Percentiles rank a stretch among this genome's conserved stretches.
phyloP scores from a whole-genome alignment of 2,797 vertebrate species.

The Notoglanidium macrostoma region DNA sequence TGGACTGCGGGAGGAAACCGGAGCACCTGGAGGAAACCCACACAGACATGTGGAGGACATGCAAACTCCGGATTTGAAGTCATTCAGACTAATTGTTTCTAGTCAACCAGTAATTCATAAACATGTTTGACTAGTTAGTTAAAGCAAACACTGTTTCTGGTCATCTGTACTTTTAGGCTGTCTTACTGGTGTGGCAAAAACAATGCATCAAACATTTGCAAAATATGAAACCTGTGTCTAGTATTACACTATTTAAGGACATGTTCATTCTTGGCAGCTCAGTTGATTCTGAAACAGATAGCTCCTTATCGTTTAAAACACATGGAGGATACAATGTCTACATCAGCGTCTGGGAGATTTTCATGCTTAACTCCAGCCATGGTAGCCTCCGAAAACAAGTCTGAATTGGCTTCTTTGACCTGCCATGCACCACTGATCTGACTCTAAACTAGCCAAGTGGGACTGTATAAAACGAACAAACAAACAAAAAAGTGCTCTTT shows the following conservation, averaged over 20 bases:
- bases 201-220: neutral
- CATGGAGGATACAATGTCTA: neutral
- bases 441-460: neutral
- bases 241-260: neutral
- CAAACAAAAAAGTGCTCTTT: neutral
- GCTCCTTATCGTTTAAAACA: neutral
- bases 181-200: neutral
- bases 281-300: neutral
- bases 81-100: neutral
- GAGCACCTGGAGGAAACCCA: no score
- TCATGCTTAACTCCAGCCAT: no score
- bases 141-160: neutral
- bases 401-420: neutral
- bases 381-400: neutral
- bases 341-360: neutral
- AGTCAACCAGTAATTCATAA: neutral
- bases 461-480: neutral
- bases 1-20: no score
- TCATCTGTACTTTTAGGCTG: neutral
- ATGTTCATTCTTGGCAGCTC: neutral
- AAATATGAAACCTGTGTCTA: neutral
- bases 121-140: neutral
- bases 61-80: no score
- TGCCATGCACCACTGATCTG: neutral
- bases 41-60: no score